phyloP scores from a whole-genome alignment of 2,797 vertebrate genomes.

The Sebastolobus alascanus region DNA sequence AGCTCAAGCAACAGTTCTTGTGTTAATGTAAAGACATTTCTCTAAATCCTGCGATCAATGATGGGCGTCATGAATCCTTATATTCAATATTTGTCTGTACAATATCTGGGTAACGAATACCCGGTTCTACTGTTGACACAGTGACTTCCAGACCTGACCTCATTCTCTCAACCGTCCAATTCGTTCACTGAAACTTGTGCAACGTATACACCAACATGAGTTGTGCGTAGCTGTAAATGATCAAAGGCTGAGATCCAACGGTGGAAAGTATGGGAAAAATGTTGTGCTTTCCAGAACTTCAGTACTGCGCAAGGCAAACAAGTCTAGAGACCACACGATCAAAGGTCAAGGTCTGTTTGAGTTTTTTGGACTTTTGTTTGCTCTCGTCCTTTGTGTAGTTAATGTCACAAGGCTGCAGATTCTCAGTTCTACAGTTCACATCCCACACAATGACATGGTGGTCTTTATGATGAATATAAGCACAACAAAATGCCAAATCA shows the following conservation, averaged over 20 bases:
- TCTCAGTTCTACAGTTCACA: constrained; percentile 8
- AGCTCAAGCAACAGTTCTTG: not conserved
- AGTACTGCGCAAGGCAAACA: constrained; percentile 54
- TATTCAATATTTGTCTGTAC: constrained; percentile 4
- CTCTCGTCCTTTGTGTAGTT: constrained; percentile 31
- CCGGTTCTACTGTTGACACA: constrained; percentile 33
- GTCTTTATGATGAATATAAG: constrained; percentile 1
- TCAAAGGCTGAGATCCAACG: constrained; percentile 4
- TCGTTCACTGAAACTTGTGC: constrained; percentile 4
- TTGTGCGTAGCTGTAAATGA: not conserved
- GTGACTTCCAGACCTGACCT: constrained; percentile 26
- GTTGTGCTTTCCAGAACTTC: constrained; percentile 15
- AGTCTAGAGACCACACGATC: constrained; percentile 20
- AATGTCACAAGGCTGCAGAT: constrained; percentile 30
- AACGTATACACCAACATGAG: not conserved
- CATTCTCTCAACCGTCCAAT: constrained; percentile 1
- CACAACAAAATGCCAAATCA: constrained; percentile 23
- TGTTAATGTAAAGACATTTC: not conserved
- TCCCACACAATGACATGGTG: not conserved
- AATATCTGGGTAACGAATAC: constrained; percentile 11
- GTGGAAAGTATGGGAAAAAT: not conserved
- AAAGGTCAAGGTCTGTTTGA: constrained; percentile 66
- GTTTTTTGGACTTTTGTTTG: constrained; percentile 43
- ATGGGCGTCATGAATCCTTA: not conserved
- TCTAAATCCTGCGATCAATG: not conserved